These are phyloP conservation scores for Egretta garzetta DNA, from an alignment of 2,113 vertebrate genomes.

Conservation along the genomic window DNA sequence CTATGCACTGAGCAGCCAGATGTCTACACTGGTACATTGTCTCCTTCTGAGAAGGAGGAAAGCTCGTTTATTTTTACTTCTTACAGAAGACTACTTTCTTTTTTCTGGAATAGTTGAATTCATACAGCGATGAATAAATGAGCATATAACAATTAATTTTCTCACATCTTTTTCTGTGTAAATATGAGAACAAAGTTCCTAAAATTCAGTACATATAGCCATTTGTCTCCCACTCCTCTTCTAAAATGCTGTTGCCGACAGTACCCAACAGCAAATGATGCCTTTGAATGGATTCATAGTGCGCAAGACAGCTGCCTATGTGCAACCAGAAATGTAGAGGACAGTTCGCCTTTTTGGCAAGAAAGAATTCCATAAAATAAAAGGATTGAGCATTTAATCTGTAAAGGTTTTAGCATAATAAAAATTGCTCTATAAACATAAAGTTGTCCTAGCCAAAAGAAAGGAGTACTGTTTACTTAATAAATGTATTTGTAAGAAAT, in stretches of 20 bases:
- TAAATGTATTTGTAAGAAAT: background rate
- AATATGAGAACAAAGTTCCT: background rate
- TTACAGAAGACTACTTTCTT: slow-evolving; percentile 57
- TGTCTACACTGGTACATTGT: background rate
- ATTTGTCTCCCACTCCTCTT: background rate
- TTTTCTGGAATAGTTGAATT: slow-evolving; percentile 26
- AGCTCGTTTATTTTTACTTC: slow-evolving; percentile 57
- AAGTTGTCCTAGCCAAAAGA: background rate
- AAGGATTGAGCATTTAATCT: background rate
- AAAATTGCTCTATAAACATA: background rate
- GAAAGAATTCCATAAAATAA: background rate
- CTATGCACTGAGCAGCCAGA: background rate
- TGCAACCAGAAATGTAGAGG: background rate
- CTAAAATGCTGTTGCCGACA: background rate
- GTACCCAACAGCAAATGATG: background rate
- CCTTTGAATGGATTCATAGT: background rate
- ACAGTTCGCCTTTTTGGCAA: background rate
- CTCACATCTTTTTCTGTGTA: background rate
- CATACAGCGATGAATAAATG: slow-evolving; percentile 21
- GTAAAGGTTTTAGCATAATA: background rate
- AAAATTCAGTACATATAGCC: background rate
- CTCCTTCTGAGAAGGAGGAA: slow-evolving; percentile 70
- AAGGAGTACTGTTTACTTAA: background rate
- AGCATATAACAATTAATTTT: background rate
- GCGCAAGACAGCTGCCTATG: background rate